These are phyloP conservation scores for Psittacula echo DNA, from an alignment of 2,797 vertebrate genomes.

Conservation along the genomic window DNA sequence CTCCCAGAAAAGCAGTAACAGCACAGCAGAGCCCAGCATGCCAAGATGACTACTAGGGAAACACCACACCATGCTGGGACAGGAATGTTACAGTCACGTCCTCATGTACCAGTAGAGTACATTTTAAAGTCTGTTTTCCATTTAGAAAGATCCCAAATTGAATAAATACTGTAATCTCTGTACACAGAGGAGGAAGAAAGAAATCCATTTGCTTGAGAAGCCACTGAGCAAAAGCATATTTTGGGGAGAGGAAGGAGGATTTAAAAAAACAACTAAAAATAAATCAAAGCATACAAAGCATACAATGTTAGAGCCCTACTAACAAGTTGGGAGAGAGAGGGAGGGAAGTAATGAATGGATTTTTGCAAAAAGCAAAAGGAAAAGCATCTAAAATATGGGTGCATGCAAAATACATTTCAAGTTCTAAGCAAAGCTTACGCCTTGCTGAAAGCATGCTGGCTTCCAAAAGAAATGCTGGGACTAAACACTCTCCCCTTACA, in stretches of 20 bases:
- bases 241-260: not conserved
- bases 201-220: not conserved
- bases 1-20: conserved; percentile 26
- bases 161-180: conserved; percentile 8
- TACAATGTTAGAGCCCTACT: not conserved
- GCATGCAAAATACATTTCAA: not conserved
- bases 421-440: not conserved
- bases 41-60: not conserved
- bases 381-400: not conserved
- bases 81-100: not conserved
- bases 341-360: not conserved
- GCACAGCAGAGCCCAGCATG: conserved; percentile 32
- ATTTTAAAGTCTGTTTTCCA: not conserved
- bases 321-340: not conserved
- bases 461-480: not conserved
- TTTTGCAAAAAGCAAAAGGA: not conserved
- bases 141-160: not conserved
- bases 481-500: not conserved
- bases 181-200: not conserved
- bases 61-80: conserved; percentile 7
- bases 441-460: not conserved
- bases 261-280: not conserved
- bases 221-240: not conserved
- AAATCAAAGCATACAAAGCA: not conserved
- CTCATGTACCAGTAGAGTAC: not conserved